A percentile compares a stretch with the other conserved stretches of the same genome.
These are phyloP conservation scores for Caenorhabditis doughertyi DNA, from an alignment of 2,888 invertebrate genomes.

Conservation along the genomic window DNA sequence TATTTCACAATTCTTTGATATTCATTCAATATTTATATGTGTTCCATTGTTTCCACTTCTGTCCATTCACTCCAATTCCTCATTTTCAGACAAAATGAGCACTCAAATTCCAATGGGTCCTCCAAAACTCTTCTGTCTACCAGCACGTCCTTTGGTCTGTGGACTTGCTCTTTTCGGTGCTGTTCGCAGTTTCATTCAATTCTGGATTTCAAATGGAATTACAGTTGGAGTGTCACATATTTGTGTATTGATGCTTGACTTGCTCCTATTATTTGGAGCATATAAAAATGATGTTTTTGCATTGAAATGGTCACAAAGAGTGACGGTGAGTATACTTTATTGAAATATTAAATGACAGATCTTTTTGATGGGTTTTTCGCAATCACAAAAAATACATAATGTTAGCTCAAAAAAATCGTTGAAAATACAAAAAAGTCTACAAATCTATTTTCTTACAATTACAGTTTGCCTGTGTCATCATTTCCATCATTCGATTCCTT, in stretches of 20 bases:
- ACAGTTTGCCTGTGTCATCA: conserved; percentile 43
- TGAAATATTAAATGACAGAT: too few relatives aligned
- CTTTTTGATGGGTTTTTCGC: background rate
- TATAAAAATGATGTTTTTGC: conserved; percentile 46
- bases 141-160: conserved; percentile 44
- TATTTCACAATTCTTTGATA: conserved; percentile 11
- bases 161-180: conserved; percentile 45
- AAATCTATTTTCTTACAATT: background rate
- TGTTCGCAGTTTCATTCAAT: conserved; percentile 39
- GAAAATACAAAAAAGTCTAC: too few relatives aligned
- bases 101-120: conserved; percentile 46
- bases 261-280: conserved; percentile 40
- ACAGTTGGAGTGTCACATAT: conserved; percentile 25
- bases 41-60: background rate
- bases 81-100: conserved; percentile 1
- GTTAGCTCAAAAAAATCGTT: too few relatives aligned
- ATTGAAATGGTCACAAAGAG: conserved; percentile 53
- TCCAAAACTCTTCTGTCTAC: conserved; percentile 42
- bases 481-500: conserved; percentile 38
- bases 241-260: conserved; percentile 31
- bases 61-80: background rate
- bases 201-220: conserved; percentile 13
- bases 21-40: background rate
- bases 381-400: too few relatives aligned
- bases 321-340: conserved; percentile 36